Percentiles rank a stretch among this genome's conserved stretches.
Conservation (phyloP, 2,797 vertebrate genomes). For the Argya squamiceps region DNA sequence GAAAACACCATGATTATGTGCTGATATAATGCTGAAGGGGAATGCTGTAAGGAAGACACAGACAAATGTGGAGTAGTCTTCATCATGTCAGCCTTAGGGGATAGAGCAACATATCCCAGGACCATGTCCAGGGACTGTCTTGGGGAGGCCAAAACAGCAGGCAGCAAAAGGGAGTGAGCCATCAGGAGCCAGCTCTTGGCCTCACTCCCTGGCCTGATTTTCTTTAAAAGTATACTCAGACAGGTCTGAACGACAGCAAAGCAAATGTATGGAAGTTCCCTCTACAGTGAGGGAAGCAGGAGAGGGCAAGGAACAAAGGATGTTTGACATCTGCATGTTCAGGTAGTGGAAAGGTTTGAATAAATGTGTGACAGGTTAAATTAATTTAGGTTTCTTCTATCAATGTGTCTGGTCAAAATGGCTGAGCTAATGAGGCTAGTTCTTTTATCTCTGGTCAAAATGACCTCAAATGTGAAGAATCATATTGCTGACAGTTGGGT, state of each 20-base stretch:
- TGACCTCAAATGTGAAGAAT: neutral
- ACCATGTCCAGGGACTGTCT: neutral
- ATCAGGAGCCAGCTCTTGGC: neutral
- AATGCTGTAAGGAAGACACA: neutral
- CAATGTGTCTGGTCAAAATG: neutral
- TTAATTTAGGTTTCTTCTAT: neutral
- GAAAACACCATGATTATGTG: accelerated
- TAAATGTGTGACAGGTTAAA: neutral
- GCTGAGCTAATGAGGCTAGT: neutral
- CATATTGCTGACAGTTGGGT: neutral
- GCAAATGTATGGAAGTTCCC: neutral
- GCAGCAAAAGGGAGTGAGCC: neutral
- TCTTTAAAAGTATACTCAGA: neutral
- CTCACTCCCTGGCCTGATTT: neutral
- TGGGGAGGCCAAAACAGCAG: neutral
- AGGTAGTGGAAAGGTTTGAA: neutral
- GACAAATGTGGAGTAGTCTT: neutral
- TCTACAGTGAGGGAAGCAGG: neutral
- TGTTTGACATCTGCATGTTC: neutral
- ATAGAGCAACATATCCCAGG: neutral
- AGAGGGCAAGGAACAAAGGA: neutral
- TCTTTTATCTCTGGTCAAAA: neutral
- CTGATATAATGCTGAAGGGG: neutral
- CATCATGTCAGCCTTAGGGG: accelerated
- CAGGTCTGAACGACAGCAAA: neutral